Evolutionary conservation across 2,797 vertebrate species (phyloP).

Genomic region (Tragopan temminckii): DNA sequence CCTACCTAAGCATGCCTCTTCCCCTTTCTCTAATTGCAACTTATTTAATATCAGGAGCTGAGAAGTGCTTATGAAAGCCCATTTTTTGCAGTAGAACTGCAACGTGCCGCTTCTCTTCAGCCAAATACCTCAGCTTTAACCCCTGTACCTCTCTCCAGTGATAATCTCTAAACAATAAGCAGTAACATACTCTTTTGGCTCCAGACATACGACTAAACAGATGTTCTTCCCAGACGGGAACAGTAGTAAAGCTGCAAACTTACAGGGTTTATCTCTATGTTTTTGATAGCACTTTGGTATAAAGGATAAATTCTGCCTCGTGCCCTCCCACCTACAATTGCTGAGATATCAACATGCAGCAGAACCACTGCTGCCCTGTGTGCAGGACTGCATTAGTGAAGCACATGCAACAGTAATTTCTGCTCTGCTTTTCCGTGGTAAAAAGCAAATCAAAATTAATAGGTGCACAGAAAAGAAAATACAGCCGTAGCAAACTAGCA

Average conservation of each 20-base stretch:
- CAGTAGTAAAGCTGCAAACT: constrained; percentile 1
- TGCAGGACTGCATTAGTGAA: not conserved
- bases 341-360: not conserved
- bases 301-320: not conserved
- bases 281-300: not conserved
- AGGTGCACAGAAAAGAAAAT: not conserved
- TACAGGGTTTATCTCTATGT: not conserved
- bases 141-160: not conserved
- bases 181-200: constrained; percentile 7
- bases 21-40: not conserved
- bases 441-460: not conserved
- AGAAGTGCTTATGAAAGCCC: not conserved
- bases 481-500: not conserved
- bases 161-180: constrained; percentile 10
- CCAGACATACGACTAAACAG: constrained; percentile 37
- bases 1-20: not conserved
- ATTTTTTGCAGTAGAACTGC: constrained; percentile 36
- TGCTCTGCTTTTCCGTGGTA: not conserved
- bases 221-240: constrained; percentile 26
- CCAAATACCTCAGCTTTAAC: constrained; percentile 40
- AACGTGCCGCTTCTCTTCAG: not conserved
- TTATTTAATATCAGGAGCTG: not conserved
- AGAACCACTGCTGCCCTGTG: not conserved
- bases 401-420: not conserved
- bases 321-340: not conserved